phyloP scores from a whole-genome alignment of 2,797 vertebrate genomes.

The Graptemys geographica region DNA sequence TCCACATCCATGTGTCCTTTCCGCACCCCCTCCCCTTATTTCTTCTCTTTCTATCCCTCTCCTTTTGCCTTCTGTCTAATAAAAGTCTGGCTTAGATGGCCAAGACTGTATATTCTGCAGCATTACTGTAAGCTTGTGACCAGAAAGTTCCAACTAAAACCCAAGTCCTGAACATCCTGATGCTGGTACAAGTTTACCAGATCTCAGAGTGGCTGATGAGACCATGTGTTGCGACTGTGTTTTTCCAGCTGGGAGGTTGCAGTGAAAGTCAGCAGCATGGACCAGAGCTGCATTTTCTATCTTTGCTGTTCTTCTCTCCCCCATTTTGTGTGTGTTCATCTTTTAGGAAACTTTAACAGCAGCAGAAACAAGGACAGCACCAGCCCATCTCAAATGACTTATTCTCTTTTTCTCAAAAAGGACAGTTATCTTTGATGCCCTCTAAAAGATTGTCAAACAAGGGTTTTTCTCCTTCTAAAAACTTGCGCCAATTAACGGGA shows the following conservation, averaged over 20 bases:
- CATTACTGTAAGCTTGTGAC: background rate
- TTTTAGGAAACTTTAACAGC: too few species aligned
- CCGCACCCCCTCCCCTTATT: background rate
- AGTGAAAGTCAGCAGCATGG: too few species aligned
- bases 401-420: too few species aligned
- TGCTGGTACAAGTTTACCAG: background rate
- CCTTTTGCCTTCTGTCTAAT: background rate
- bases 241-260: background rate
- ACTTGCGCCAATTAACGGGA: too few species aligned
- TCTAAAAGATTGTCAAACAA: too few species aligned
- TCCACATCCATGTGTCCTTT: background rate
- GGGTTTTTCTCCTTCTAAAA: too few species aligned
- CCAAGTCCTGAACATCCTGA: background rate
- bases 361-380: too few species aligned
- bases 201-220: background rate
- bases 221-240: background rate
- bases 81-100: background rate
- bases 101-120: background rate
- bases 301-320: too few species aligned
- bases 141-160: background rate
- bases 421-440: too few species aligned
- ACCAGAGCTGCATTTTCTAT: too few species aligned
- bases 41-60: background rate
- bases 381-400: too few species aligned
- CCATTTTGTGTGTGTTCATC: too few species aligned